Base-by-base conservation (phyloP, 2,888 invertebrate species). In the Tiliacea aurago region DNA sequence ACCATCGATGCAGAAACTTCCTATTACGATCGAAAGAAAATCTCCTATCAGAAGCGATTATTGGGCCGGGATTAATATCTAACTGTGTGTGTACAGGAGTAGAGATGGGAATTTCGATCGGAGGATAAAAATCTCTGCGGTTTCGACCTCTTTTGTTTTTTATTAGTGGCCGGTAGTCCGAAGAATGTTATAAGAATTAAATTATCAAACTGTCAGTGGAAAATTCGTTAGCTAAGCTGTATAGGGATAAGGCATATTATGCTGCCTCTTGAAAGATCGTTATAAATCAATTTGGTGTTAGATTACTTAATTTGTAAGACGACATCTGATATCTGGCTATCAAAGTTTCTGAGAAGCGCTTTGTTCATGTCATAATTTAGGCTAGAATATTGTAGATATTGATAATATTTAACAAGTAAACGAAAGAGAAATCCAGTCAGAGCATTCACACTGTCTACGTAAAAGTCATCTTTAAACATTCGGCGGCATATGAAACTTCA, bases 1-100 rank as follows among this genome's bases (percentile, higher is more conserved):
- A 80, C 86, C 91, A 89, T 74, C 90, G 93, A 93, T 93, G 94
- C 94, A 93, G 94, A 95, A 95, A 94, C 92, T 93, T 95, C 93
- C 94, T 90, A 95, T 96, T 96, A 95, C 93, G 92, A 93, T 93
- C 91, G 93, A 92, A 92, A 92, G 94, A 93, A 95, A 95, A 95
- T 95, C 94, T 94, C 93, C 94, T 94, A 95, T 95, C 95, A 93
- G 88, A 91, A 93, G 91, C 93, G 93, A 93, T 93, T 93, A 94
- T 93, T 93, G 93, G 88, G 88, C 83, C 83, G 84, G 91, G 92
- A 94, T 95, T 95, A 95, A 94, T 95, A 94, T 94, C 93, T 92
- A 91, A 89, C 91, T 90, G 90, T 87, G 88, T 87, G 89, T 88
- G 84, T 88, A 88, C 84, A 88, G 87, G 84, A 82, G 65, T 43